Evolutionary conservation across 2,888 invertebrate species (phyloP).

Genomic region (Teinopalpus imperialis): DNA sequence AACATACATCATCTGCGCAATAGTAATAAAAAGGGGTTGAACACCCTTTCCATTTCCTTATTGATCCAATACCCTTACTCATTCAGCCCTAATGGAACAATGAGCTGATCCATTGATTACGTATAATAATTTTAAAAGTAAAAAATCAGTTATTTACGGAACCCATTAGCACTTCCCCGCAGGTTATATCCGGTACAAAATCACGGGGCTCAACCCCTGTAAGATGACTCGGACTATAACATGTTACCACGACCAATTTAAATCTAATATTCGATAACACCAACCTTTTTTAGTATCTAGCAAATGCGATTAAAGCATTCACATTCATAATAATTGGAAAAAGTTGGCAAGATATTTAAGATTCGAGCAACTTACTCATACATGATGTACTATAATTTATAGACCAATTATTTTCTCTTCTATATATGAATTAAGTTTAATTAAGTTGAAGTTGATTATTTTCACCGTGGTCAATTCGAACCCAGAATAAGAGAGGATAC

Average conservation of each 20-base stretch:
- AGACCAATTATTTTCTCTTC: no score
- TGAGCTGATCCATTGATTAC: conserved; percentile 42
- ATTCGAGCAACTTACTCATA: no score
- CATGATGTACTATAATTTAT: no score
- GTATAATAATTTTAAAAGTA: conserved; percentile 43
- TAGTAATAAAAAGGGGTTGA: conserved; percentile 18
- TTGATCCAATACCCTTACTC: conserved; percentile 34
- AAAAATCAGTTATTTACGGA: conserved; percentile 47
- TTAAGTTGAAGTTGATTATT: no score
- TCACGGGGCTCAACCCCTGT: conserved; percentile 57
- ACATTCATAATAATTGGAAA: no score
- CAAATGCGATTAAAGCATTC: background rate
- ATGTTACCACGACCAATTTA: conserved; percentile 50
- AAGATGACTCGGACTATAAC: conserved; percentile 45
- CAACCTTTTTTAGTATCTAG: conserved; percentile 5
- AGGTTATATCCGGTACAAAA: conserved; percentile 68
- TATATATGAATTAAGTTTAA: no score
- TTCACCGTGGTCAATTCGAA: no score
- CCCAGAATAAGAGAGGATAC: no score
- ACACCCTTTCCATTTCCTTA: conserved; percentile 24
- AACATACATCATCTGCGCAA: conserved; percentile 2
- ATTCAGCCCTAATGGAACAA: conserved; percentile 43
- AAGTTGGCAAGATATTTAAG: no score
- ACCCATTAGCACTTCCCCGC: conserved; percentile 66
- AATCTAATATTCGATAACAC: conserved; percentile 49